Percentiles rank a stretch among this genome's conserved stretches.
Evolutionary conservation across 2,113 vertebrate species (phyloP).

Genomic region (Myocastor coypus): DNA sequence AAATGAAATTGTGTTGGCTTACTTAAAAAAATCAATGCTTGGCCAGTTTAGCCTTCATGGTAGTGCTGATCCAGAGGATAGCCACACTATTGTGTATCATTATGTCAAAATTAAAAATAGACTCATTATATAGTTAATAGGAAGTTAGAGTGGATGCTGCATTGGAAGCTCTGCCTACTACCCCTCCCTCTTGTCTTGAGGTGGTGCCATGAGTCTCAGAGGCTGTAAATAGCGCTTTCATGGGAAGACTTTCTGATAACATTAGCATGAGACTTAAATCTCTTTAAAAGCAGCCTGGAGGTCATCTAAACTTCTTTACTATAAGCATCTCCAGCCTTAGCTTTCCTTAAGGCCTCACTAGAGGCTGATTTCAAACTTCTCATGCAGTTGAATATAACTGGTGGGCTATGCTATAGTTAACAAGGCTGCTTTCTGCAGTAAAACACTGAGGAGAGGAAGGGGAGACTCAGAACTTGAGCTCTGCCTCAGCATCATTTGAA

Average conservation of each 20-base stretch:
- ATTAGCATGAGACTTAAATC: not conserved
- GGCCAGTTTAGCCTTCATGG: conserved; percentile 29
- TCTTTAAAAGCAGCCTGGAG: not conserved
- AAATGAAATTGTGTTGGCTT: conserved; percentile 58
- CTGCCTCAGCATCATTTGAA: not conserved
- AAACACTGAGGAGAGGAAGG: not conserved
- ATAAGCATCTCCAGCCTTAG: not conserved
- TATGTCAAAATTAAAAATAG: conserved; percentile 41
- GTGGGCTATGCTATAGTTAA: not conserved
- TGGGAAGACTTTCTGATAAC: not conserved
- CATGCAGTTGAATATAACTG: not conserved
- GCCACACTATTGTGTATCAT: not conserved
- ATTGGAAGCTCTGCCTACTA: not conserved
- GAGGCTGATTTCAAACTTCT: not conserved
- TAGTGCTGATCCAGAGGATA: not conserved
- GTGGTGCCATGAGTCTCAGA: not conserved
- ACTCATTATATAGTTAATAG: conserved; percentile 44
- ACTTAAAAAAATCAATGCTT: conserved; percentile 63
- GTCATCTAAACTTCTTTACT: not conserved
- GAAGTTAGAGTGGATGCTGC: not conserved
- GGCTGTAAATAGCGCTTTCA: not conserved
- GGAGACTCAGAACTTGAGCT: accelerated
- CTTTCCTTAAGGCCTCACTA: not conserved
- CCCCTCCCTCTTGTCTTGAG: not conserved
- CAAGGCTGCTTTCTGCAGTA: not conserved